Evolutionary conservation across 2,113 vertebrate species (phyloP), one percentile per base, ranked within the genome.

Genomic region (Calypte anna): DNA sequence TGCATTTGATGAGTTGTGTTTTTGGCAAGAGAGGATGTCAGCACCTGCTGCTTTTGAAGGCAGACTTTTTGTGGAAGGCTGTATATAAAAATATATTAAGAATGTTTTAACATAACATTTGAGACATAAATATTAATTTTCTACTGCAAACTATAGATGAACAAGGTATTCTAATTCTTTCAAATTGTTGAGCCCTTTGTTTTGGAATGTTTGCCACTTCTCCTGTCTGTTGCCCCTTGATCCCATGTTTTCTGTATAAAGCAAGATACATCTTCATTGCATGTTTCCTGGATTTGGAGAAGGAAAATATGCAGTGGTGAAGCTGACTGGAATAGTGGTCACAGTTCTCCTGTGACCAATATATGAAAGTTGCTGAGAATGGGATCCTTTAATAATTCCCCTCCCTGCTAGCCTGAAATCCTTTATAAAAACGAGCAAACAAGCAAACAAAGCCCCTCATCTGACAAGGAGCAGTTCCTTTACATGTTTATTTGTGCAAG

Each of bases 51-150:
- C 94, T 96, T 96, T 95, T 97, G 88, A 97, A 96, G 81, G 78
- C 88, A 95, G 74, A 72, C 54, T 96, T 94, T 94, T 95, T 95
- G 95, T 85, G 88, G 80, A 95, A 96, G 74, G 86, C 90, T 95
- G 89, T 96, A 96, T 96, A 95, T 97, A 96, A 96, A 96, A 94
- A 94, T 76, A 55, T 95, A 88, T 96, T 96, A 96, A 96, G 92
- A 93, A 93, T 96, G 96, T 86, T 96, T 97, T 95, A 96, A 96
- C 95, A 96, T 94, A 96, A 94, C 82, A 58, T 94, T 91, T 93
- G 88, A 90, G 86, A 86, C 91, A 95, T 96, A 97, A 97, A 96
- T 97, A 96, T 97, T 93, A 85, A 96, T 96, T 93, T 88, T 57
- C 73, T 94, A 68, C 79, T 95, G 87, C 90, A 93, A 94, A 96